These are phyloP conservation scores for Noctilio leporinus DNA, from an alignment of 2,113 vertebrate genomes.

Conservation along the genomic window DNA sequence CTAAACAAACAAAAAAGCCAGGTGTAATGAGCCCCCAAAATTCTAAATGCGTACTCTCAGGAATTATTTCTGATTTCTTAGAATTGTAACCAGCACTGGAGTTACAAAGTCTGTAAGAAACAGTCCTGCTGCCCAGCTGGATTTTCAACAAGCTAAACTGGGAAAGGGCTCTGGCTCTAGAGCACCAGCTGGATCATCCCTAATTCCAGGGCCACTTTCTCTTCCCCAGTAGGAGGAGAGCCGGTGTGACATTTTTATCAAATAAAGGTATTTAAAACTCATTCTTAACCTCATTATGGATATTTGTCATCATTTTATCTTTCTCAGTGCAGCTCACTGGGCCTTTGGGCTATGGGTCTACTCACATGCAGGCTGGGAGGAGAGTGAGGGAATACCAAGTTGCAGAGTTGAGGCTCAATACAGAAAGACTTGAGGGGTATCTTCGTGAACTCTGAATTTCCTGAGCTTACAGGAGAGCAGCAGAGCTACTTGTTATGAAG, in stretches of 20 bases:
- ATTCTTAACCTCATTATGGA: background rate
- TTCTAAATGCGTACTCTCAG: background rate
- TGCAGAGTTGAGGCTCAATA: background rate
- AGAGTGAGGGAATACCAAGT: background rate
- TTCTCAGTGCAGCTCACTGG: background rate
- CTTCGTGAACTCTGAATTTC: background rate
- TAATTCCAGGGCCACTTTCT: background rate
- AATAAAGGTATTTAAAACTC: slow-evolving; percentile 21
- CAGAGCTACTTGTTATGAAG: background rate
- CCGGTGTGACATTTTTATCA: background rate
- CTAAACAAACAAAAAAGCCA: background rate
- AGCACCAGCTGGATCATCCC: background rate
- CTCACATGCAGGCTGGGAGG: background rate
- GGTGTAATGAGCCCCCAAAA: background rate
- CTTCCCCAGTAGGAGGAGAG: background rate
- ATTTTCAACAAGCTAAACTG: background rate
- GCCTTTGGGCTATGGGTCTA: background rate
- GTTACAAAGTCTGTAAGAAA: slow-evolving; percentile 18
- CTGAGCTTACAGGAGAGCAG: background rate
- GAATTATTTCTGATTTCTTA: background rate
- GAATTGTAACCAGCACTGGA: background rate
- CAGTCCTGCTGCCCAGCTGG: background rate
- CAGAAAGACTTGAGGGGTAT: background rate
- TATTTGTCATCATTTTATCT: background rate
- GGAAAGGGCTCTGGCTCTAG: background rate